Conservation (phyloP, 2,797 vertebrate species). For the Girardinus metallicus region DNA sequence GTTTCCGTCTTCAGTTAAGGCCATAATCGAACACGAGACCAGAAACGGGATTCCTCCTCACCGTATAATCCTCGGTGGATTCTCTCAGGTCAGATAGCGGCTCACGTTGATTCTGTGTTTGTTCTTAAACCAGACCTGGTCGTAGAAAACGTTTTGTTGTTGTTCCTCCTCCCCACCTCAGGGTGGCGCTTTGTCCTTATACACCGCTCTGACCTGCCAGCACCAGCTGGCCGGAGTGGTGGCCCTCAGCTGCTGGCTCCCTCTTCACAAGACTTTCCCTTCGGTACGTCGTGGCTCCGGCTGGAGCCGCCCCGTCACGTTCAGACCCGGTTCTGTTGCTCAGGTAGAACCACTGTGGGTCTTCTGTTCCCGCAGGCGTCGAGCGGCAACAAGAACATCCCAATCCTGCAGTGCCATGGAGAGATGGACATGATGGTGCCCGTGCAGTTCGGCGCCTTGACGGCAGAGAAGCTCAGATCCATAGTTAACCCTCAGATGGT, state of each 20-base stretch:
- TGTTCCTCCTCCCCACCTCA: constrained; percentile 55
- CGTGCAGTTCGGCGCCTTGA: constrained; percentile 88
- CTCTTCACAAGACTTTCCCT: constrained; percentile 93
- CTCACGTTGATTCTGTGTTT: too few relatives aligned
- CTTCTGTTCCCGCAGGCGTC: constrained; percentile 64
- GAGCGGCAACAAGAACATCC: constrained; percentile 86
- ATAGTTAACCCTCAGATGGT: constrained; percentile 88
- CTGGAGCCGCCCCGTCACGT: neutral
- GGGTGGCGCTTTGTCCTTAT: constrained; percentile 96
- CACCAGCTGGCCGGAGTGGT: constrained; percentile 94
- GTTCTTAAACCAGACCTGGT: neutral
- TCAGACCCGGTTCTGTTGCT: neutral
- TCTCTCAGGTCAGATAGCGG: constrained; percentile 89
- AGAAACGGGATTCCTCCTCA: constrained; percentile 95
- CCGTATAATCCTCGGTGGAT: constrained; percentile 95
- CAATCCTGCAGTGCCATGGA: constrained; percentile 96
- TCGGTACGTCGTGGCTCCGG: constrained; percentile 78
- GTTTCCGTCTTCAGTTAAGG: constrained; percentile 85
- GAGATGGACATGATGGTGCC: constrained; percentile 93
- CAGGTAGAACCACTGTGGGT: neutral
- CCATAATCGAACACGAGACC: constrained; percentile 94
- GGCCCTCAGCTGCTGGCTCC: constrained; percentile 97
- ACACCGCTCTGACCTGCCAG: constrained; percentile 94
- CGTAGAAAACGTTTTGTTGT: neutral
- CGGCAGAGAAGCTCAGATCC: constrained; percentile 89